Evolutionary conservation across 2,888 invertebrate species (phyloP).

Genomic region (Tenodera sinensis): DNA sequence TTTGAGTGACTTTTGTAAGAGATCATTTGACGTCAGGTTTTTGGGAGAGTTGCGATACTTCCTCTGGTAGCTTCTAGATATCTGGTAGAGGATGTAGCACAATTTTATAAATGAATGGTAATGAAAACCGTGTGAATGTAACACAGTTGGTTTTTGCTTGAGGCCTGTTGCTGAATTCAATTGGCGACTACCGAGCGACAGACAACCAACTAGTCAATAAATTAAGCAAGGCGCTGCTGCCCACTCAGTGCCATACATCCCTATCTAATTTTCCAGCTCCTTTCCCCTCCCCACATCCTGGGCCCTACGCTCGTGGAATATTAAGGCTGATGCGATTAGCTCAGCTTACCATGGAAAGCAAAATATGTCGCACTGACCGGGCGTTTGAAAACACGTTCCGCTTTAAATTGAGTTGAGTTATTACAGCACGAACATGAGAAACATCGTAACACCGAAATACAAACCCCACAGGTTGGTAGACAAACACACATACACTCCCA

Average conservation of each 20-base stretch:
- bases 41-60: too few relatives aligned
- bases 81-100: too few relatives aligned
- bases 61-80: too few relatives aligned
- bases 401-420: background rate
- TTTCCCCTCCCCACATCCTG: background rate
- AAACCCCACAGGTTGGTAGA: too few relatives aligned
- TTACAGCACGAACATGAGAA: background rate
- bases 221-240: background rate
- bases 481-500: too few relatives aligned
- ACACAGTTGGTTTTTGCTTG: too few relatives aligned
- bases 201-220: background rate
- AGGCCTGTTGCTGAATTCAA: background rate
- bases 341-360: slow-evolving; percentile 19
- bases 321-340: slow-evolving; percentile 27
- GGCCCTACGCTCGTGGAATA: slow-evolving; percentile 19
- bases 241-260: background rate
- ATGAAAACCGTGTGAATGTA: too few relatives aligned
- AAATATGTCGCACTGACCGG: slow-evolving; percentile 22
- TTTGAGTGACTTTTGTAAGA: too few relatives aligned
- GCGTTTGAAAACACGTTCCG: background rate
- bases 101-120: too few relatives aligned
- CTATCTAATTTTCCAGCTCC: background rate
- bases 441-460: background rate
- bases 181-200: background rate
- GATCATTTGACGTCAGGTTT: too few relatives aligned